Conservation (phyloP, 2,113 vertebrate species). For the Nymphicus hollandicus region DNA sequence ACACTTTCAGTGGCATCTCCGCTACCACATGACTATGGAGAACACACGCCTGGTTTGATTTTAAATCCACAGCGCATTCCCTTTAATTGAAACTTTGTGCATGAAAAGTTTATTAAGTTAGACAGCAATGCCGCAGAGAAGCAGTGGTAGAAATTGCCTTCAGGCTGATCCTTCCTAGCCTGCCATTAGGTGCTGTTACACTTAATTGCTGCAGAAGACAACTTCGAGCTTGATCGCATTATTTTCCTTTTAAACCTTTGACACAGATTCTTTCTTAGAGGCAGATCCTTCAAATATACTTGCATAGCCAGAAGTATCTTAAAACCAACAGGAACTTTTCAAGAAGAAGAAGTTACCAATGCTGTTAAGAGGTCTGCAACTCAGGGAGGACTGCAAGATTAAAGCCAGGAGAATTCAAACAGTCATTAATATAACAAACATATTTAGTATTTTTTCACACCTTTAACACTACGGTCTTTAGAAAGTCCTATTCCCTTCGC, state of each 20-base stretch:
- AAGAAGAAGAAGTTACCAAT: neutral
- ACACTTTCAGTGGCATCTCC: accelerated
- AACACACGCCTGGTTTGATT: neutral
- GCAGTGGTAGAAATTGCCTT: neutral
- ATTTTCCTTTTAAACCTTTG: neutral
- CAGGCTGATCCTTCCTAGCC: neutral
- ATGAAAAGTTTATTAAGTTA: neutral
- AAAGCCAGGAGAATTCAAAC: neutral
- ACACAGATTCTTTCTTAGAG: neutral
- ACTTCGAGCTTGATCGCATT: neutral
- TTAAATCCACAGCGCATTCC: neutral
- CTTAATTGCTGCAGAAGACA: conserved; percentile 31
- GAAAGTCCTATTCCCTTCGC: neutral
- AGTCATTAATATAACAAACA: neutral
- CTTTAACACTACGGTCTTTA: neutral
- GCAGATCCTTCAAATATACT: neutral
- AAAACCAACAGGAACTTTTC: neutral
- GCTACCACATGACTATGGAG: accelerated
- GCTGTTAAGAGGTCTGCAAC: neutral
- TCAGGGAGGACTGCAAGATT: neutral
- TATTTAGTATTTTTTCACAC: neutral
- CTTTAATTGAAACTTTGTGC: conserved; percentile 24
- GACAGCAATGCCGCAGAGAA: neutral
- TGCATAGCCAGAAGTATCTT: neutral
- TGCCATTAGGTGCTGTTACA: neutral